Conservation (phyloP, 2,797 vertebrate species). For the Valencia hispanica region DNA sequence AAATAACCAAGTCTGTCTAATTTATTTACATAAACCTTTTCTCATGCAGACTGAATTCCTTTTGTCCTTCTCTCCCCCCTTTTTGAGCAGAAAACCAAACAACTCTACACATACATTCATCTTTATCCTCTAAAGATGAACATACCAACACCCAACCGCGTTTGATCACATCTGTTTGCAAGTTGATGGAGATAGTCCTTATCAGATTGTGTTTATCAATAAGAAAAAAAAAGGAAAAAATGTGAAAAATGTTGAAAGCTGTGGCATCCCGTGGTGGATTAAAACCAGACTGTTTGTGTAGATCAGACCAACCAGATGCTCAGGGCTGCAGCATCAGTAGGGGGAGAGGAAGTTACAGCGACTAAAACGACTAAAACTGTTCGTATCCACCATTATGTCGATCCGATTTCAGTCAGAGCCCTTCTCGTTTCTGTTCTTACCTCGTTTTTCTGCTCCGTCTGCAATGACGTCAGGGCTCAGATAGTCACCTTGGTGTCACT, state of each 20-base stretch:
- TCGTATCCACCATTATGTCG: neutral
- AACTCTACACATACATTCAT: conserved; percentile 15
- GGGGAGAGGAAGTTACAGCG: neutral
- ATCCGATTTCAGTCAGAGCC: neutral
- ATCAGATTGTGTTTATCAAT: conserved; percentile 50
- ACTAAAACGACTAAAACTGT: neutral
- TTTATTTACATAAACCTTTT: conserved; percentile 62
- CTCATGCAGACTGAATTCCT: conserved; percentile 18
- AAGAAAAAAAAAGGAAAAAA: conserved; percentile 42
- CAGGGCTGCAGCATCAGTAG: neutral
- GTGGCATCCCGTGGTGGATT: conserved; percentile 31
- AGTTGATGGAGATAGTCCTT: conserved; percentile 11
- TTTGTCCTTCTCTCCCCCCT: conserved; percentile 4
- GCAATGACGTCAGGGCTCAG: conserved; percentile 3
- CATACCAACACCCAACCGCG: conserved; percentile 22
- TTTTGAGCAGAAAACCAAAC: conserved; percentile 32
- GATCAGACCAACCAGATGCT: conserved; percentile 1
- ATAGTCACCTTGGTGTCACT: conserved; percentile 15
- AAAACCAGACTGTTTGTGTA: conserved; percentile 27
- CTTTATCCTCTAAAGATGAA: conserved; percentile 33
- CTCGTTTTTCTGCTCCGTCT: conserved; percentile 8
- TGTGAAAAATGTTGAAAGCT: conserved; percentile 20
- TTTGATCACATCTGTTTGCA: conserved; percentile 18
- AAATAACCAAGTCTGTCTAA: conserved; percentile 51
- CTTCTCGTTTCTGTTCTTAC: conserved; percentile 18